Conservation (phyloP, 2,797 vertebrate species). For the Pelodytes ibericus region DNA sequence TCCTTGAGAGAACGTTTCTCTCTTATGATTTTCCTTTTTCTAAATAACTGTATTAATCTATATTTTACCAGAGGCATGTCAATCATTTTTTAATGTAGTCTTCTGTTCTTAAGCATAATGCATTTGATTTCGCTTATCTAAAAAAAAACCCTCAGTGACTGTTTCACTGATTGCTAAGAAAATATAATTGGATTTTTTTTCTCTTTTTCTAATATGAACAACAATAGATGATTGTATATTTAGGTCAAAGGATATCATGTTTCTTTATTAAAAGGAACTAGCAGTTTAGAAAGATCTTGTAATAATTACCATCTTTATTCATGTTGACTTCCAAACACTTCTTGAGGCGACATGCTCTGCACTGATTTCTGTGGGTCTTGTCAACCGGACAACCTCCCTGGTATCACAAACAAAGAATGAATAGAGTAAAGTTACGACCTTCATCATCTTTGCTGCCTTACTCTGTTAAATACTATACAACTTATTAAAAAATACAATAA, state of each 20-base stretch:
- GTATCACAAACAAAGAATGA: conserved; percentile 39
- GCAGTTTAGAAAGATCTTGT: conserved; percentile 30
- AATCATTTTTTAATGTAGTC: conserved; percentile 54
- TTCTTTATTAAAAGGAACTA: conserved; percentile 45
- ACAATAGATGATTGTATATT: conserved; percentile 54
- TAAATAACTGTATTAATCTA: conserved; percentile 55
- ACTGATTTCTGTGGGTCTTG: conserved; percentile 98
- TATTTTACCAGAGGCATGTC: conserved; percentile 52
- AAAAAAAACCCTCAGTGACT: conserved; percentile 49
- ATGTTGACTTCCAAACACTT: conserved; percentile 99
- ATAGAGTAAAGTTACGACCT: neutral
- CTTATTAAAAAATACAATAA: no score
- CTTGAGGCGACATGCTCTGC: conserved; percentile 96
- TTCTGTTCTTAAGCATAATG: conserved; percentile 55
- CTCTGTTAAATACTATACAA: neutral
- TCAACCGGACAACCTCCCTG: conserved; percentile 97
- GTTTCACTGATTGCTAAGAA: conserved; percentile 54
- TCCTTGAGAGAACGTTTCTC: conserved; percentile 54
- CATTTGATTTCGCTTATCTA: conserved; percentile 56
- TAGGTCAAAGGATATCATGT: conserved; percentile 43
- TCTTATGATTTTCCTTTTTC: conserved; percentile 49
- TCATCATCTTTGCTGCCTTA: neutral
- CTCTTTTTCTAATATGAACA: conserved; percentile 42
- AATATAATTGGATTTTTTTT: conserved; percentile 52
- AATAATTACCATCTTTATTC: conserved; percentile 97